Conservation (phyloP, 1,140 invertebrate genomes). For the Frieseomelitta varia region DNA sequence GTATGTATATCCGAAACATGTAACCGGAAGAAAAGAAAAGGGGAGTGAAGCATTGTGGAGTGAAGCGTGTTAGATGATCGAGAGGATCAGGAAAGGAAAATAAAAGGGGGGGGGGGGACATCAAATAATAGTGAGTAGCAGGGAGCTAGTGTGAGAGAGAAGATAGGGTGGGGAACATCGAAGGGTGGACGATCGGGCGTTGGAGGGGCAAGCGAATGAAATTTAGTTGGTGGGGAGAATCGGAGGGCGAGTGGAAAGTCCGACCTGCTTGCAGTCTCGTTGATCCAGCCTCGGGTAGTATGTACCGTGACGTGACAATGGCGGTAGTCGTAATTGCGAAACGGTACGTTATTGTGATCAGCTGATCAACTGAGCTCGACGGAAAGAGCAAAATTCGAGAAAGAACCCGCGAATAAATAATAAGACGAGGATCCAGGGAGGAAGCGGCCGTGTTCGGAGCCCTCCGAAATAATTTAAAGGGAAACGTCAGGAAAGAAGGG, state of each 20-base stretch:
- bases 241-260: conserved; percentile 45
- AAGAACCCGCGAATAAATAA: not conserved
- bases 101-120: not conserved
- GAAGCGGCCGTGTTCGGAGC: not conserved
- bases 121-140: not conserved
- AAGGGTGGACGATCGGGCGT: conserved; percentile 45
- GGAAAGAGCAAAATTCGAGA: not conserved
- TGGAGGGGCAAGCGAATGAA: conserved; percentile 44
- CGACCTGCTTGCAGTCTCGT: conserved; percentile 66
- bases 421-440: not conserved
- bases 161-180: not conserved
- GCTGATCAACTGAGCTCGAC: conserved; percentile 66
- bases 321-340: conserved; percentile 67
- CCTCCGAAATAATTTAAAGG: not conserved
- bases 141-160: not conserved
- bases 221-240: conserved; percentile 39
- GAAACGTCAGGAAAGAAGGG: not conserved
- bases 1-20: too few species aligned
- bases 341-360: conserved; percentile 69
- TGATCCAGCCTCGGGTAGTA: conserved; percentile 67
- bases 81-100: not conserved
- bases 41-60: too few species aligned
- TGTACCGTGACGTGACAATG: conserved; percentile 73
- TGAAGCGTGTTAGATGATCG: not conserved
- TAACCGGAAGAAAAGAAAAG: not conserved